phyloP scores from a whole-genome alignment of 2,797 vertebrate species.

The Aldrovandia affinis region DNA sequence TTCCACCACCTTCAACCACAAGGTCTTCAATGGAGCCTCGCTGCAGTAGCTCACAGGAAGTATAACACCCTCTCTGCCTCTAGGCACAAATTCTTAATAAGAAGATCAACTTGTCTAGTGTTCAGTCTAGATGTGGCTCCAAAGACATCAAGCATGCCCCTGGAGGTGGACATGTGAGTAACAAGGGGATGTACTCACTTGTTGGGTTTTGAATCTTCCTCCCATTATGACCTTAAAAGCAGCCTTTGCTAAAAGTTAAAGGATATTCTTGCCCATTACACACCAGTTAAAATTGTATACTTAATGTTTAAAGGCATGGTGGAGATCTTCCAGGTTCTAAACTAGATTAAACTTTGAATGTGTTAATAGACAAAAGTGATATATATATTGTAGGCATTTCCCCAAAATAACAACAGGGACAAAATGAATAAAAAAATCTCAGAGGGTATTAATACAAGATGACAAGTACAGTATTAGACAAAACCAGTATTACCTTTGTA shows the following conservation, averaged over 20 bases:
- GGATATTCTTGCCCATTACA: slow-evolving; percentile 39
- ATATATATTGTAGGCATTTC: neutral
- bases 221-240: slow-evolving; percentile 46
- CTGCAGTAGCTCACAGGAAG: neutral
- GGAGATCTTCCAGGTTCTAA: slow-evolving; percentile 11
- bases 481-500: neutral
- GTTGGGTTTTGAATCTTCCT: slow-evolving; percentile 61
- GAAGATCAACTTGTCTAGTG: slow-evolving; percentile 83
- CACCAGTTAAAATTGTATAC: slow-evolving; percentile 33
- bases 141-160: slow-evolving; percentile 84
- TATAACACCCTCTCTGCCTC: slow-evolving; percentile 19
- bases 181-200: slow-evolving; percentile 45
- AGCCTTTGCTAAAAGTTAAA: slow-evolving; percentile 27
- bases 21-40: neutral
- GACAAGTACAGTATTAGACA: neutral
- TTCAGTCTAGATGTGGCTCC: slow-evolving; percentile 86
- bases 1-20: neutral
- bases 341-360: neutral
- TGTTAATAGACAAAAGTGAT: neutral
- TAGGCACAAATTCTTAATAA: slow-evolving; percentile 82
- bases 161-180: slow-evolving; percentile 79
- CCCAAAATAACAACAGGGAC: slow-evolving; percentile 58
- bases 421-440: neutral
- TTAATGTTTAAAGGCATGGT: slow-evolving; percentile 1
- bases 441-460: neutral